phyloP scores from a whole-genome alignment of 2,113 vertebrate species.

The Ophthalmolycus amberensis region DNA sequence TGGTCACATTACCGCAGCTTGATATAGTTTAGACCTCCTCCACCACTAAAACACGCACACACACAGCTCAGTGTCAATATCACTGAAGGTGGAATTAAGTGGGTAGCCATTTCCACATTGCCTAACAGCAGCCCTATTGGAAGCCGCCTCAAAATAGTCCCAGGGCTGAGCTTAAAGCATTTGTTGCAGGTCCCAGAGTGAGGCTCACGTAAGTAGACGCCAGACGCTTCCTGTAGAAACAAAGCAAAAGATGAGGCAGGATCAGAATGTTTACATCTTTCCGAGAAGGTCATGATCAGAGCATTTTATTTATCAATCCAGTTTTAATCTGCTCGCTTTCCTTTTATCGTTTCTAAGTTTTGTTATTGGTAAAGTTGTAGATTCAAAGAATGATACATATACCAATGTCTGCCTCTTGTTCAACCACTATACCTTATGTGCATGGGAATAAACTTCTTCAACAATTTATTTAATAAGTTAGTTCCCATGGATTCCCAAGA shows the following conservation, averaged over 20 bases:
- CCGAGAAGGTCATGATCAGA: constrained; percentile 4
- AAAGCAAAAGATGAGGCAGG: constrained; percentile 1
- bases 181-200: constrained; percentile 43
- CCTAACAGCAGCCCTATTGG: constrained; percentile 59
- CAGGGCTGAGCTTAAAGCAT: constrained; percentile 50
- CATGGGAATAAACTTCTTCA: not conserved
- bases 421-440: not conserved
- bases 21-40: constrained; percentile 71
- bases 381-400: not conserved
- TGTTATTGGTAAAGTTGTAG: not conserved
- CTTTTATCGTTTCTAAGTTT: not conserved
- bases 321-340: not conserved
- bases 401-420: not conserved
- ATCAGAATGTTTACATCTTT: constrained; percentile 22
- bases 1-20: constrained; percentile 66
- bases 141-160: constrained; percentile 54
- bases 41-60: constrained; percentile 34
- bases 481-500: constrained; percentile 1
- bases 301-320: not conserved
- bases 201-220: constrained; percentile 33
- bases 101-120: constrained; percentile 64
- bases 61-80: constrained; percentile 50
- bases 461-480: constrained; percentile 11
- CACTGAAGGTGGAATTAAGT: constrained; percentile 72
- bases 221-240: constrained; percentile 19